Conservation (phyloP, 2,113 vertebrate genomes). For the Pungitius pungitius region DNA sequence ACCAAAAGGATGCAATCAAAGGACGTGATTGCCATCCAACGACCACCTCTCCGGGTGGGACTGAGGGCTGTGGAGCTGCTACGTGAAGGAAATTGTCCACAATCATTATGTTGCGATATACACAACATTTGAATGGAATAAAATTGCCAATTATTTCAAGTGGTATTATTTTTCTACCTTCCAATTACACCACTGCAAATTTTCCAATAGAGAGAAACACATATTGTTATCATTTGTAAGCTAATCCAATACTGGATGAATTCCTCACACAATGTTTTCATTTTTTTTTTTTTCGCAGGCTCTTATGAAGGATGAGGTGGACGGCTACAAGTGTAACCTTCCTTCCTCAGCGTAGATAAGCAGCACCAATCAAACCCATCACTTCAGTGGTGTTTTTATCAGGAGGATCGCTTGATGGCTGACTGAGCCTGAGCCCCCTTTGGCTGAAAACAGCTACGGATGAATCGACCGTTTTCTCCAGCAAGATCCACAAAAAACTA, state of each 20-base stretch:
- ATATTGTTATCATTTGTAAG: neutral
- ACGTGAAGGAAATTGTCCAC: slow-evolving; percentile 39
- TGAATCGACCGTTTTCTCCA: neutral
- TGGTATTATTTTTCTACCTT: neutral
- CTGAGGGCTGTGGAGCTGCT: slow-evolving; percentile 6
- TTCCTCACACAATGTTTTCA: no score
- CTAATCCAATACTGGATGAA: no score
- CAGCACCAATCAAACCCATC: slow-evolving; percentile 6
- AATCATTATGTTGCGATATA: neutral
- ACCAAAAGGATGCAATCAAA: slow-evolving; percentile 59
- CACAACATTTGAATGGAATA: neutral
- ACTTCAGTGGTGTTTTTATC: neutral
- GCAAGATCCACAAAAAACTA: neutral
- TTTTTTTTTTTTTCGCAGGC: neutral
- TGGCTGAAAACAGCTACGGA: neutral
- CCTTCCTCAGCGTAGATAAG: neutral
- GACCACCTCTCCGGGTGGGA: slow-evolving; percentile 28
- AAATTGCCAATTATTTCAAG: neutral
- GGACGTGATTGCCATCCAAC: slow-evolving; percentile 35
- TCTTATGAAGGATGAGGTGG: slow-evolving; percentile 3
- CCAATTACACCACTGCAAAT: neutral
- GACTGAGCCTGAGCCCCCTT: neutral
- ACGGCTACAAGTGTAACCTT: neutral
- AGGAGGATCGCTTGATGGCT: neutral
- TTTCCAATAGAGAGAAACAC: neutral